Conservation (phyloP, 2,888 invertebrate genomes). For the Itoplectis maculator region DNA sequence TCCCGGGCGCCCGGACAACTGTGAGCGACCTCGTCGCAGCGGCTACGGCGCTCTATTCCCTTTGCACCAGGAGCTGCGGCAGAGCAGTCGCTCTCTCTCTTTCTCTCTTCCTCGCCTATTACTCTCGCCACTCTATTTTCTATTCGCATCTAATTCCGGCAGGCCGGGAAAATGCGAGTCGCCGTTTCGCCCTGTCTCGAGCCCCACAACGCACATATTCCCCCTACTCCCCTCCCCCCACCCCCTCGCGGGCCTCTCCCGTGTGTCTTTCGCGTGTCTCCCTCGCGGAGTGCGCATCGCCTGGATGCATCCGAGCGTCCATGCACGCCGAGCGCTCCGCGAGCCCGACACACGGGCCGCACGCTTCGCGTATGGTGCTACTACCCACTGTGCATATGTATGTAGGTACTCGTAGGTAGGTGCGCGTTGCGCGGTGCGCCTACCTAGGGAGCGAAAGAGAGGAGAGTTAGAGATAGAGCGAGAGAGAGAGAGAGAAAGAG, state of each 20-base stretch:
- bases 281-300: constrained; percentile 2
- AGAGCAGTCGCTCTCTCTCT: constrained; percentile 23
- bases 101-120: not conserved
- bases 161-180: constrained; percentile 62
- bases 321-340: constrained; percentile 29
- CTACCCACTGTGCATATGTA: not conserved
- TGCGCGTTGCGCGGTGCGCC: constrained; percentile 31
- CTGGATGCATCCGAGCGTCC: not conserved
- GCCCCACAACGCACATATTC: too few relatives aligned
- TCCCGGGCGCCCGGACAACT: not conserved
- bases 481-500: too few relatives aligned
- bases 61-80: not conserved
- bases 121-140: constrained; percentile 77
- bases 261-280: constrained; percentile 16
- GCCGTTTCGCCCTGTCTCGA: not conserved
- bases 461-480: too few relatives aligned
- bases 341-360: not conserved
- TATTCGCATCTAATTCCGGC: constrained; percentile 79
- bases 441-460: not conserved
- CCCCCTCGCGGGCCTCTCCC: not conserved
- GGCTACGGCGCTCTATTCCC: too few relatives aligned
- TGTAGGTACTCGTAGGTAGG: constrained; percentile 7
- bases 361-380: too few relatives aligned
- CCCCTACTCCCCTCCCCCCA: too few relatives aligned
- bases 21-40: constrained; percentile 13